Percentiles rank a stretch among this genome's conserved stretches.
These are phyloP conservation scores for Erythrolamprus reginae DNA, from an alignment of 2,113 vertebrate genomes.

Conservation along the genomic window DNA sequence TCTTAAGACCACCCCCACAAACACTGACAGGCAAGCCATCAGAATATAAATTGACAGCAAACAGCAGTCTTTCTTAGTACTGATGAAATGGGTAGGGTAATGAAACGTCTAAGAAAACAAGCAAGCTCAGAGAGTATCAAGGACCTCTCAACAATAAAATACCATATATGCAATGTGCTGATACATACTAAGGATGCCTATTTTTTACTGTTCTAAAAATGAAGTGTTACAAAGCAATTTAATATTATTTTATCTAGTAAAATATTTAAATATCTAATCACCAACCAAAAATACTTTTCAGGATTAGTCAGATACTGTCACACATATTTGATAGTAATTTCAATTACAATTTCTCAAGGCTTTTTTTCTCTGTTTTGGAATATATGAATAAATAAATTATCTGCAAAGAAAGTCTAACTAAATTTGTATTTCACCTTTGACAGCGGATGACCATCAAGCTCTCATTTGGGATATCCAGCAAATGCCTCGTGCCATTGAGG, in stretches of 20 bases:
- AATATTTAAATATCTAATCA: background rate
- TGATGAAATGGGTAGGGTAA: background rate
- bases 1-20: too few relatives aligned
- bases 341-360: background rate
- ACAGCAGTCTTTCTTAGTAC: background rate
- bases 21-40: too few relatives aligned
- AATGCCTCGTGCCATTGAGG: slow-evolving; percentile 97
- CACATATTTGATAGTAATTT: background rate
- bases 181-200: background rate
- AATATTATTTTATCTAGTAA: background rate
- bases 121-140: background rate
- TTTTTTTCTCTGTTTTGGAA: accelerated
- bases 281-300: background rate
- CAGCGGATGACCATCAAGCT: slow-evolving; percentile 98
- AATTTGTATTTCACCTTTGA: slow-evolving; percentile 17
- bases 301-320: background rate
- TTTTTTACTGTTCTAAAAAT: background rate
- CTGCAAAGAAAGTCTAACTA: accelerated
- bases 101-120: background rate
- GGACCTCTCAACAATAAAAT: background rate
- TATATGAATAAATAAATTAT: accelerated
- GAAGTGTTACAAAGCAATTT: background rate
- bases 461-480: slow-evolving; percentile 99
- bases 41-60: background rate
- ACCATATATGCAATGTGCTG: background rate